Evolutionary conservation across 2,888 invertebrate species (phyloP).

Genomic region (Germaria angustata): DNA sequence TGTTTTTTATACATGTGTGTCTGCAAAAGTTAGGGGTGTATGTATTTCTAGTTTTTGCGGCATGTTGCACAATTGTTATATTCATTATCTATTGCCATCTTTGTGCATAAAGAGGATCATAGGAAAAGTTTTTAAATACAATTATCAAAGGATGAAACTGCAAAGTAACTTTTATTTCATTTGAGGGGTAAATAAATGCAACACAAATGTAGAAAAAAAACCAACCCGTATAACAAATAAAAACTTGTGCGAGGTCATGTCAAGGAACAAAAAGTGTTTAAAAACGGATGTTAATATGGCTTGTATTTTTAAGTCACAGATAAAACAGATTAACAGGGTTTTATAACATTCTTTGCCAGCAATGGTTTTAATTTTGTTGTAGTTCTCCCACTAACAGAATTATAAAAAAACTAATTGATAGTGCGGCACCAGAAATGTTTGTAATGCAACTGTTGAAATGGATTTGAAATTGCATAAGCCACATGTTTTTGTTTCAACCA

Average conservation of each 20-base stretch:
- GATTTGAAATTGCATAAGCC: slow-evolving; percentile 61
- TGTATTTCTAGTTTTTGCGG: slow-evolving; percentile 10
- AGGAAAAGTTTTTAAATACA: slow-evolving; percentile 41
- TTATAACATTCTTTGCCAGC: slow-evolving; percentile 4
- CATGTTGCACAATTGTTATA: slow-evolving; percentile 10
- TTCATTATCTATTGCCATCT: slow-evolving; percentile 34
- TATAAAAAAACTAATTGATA: slow-evolving; percentile 10
- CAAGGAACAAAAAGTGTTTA: not conserved
- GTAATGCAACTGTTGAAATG: slow-evolving; percentile 55
- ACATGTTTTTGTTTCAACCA: slow-evolving; percentile 54
- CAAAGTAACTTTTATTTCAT: not conserved
- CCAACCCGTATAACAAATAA: slow-evolving; percentile 32
- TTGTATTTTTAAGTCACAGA: not conserved
- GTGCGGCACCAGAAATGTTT: slow-evolving; percentile 35
- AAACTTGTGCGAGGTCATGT: slow-evolving; percentile 57
- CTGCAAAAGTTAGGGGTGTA: not conserved
- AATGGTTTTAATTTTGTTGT: not conserved
- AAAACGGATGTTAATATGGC: slow-evolving; percentile 47
- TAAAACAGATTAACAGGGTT: slow-evolving; percentile 7
- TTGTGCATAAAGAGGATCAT: not conserved
- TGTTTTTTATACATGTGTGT: no score
- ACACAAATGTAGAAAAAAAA: not conserved
- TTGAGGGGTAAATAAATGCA: slow-evolving; percentile 29
- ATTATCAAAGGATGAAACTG: slow-evolving; percentile 50
- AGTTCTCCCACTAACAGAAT: not conserved